Evolutionary conservation across 2,888 invertebrate species (phyloP).

Genomic region (Rhagonycha lutea): DNA sequence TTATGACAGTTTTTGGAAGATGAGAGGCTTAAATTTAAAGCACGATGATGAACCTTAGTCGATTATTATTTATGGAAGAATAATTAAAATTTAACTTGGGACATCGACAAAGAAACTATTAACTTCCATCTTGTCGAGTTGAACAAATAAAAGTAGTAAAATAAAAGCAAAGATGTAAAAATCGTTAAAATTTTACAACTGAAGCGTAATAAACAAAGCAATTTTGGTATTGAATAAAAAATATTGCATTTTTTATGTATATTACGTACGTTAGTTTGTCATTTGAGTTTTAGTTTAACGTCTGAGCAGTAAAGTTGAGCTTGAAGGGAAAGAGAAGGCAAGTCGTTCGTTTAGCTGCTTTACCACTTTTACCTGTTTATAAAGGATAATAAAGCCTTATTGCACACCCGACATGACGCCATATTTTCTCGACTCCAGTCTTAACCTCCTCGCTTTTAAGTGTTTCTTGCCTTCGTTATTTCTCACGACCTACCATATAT

Average conservation of each 20-base stretch:
- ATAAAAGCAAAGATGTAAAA: neutral
- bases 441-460: constrained; percentile 44
- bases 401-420: constrained; percentile 48
- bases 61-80: neutral
- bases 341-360: constrained; percentile 38
- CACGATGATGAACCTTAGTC: too few relatives aligned
- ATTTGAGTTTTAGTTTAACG: constrained; percentile 43
- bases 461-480: constrained; percentile 31
- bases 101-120: neutral
- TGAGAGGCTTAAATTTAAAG: too few relatives aligned
- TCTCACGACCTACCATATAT: constrained; percentile 19
- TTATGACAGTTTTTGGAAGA: too few relatives aligned
- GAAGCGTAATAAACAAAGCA: neutral
- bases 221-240: neutral
- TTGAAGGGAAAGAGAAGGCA: constrained; percentile 33
- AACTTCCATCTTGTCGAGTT: neutral
- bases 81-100: neutral
- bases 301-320: constrained; percentile 44
- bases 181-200: neutral
- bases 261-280: constrained; percentile 41
- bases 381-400: constrained; percentile 56
- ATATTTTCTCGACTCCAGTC: constrained; percentile 47
- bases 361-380: constrained; percentile 53
- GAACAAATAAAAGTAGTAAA: neutral
- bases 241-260: neutral